A percentile compares a stretch with the other conserved stretches of the same genome.
Evolutionary conservation across 2,113 vertebrate genomes (phyloP).

Genomic region (Gnathonemus longibarbis): DNA sequence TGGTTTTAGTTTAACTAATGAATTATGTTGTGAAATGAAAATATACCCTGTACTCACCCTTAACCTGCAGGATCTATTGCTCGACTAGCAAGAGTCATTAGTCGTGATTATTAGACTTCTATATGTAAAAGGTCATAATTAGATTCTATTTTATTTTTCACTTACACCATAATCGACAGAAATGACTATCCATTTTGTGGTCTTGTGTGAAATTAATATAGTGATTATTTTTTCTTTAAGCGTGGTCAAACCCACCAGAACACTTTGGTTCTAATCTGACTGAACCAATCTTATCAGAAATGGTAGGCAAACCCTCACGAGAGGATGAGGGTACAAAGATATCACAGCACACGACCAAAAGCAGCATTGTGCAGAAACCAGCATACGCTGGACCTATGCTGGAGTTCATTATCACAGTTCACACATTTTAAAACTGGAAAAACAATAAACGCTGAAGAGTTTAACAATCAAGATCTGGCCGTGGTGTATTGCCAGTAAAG

Average conservation of each 20-base stretch:
- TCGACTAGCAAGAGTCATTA: not conserved
- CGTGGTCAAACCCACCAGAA: not conserved
- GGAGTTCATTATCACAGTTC: not conserved
- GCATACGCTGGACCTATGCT: not conserved
- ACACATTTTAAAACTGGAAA: not conserved
- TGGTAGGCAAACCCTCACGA: not conserved
- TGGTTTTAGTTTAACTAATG: not conserved
- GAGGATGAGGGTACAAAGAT: not conserved
- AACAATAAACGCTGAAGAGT: not conserved
- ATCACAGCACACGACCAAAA: not conserved
- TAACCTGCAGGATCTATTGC: not conserved
- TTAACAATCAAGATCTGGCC: not conserved
- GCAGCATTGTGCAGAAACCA: not conserved
- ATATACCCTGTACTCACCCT: not conserved
- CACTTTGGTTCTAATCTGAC: not conserved
- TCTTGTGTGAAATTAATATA: not conserved
- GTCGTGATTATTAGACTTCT: not conserved
- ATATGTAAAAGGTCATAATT: not conserved
- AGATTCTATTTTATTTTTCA: not conserved
- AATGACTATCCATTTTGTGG: not conserved
- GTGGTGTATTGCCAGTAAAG: not conserved
- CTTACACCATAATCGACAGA: not conserved
- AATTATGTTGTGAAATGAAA: not conserved
- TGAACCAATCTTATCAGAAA: not conserved
- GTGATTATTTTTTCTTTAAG: not conserved